Conservation (phyloP, 2,113 vertebrate genomes). For the Cairina moschata region DNA sequence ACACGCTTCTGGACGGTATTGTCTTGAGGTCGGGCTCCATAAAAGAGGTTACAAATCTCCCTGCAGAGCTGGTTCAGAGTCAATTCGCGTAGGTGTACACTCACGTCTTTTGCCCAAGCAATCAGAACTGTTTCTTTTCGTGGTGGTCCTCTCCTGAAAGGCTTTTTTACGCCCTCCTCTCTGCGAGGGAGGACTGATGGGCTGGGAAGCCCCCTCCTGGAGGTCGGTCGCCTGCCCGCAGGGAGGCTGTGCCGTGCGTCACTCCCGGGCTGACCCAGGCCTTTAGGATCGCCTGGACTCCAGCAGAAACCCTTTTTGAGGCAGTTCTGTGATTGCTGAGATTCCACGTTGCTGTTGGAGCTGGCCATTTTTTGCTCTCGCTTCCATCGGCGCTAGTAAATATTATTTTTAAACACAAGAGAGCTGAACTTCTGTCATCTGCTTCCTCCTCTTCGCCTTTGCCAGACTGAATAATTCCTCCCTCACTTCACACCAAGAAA, state of each 20-base stretch:
- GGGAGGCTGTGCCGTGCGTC: neutral
- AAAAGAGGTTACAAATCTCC: neutral
- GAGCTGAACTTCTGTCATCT: constrained; percentile 31
- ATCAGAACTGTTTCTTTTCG: neutral
- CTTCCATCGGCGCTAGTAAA: constrained; percentile 28
- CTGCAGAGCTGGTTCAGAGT: neutral
- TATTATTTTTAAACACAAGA: constrained; percentile 26
- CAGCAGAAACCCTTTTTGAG: neutral
- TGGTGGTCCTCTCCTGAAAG: neutral
- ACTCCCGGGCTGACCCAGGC: neutral
- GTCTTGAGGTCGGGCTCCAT: neutral
- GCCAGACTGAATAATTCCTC: constrained; percentile 33
- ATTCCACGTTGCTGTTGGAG: constrained; percentile 9
- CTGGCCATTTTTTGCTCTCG: neutral
- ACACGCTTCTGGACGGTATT: neutral
- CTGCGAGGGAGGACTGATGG: neutral
- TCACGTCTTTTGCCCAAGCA: neutral
- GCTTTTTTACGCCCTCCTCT: neutral
- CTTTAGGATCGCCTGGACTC: neutral
- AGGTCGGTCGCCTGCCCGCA: neutral
- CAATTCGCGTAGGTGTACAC: neutral
- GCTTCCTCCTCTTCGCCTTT: constrained; percentile 19
- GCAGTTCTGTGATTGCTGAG: neutral
- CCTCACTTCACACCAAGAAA: constrained; percentile 63
- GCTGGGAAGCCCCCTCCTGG: neutral